These are phyloP conservation scores for Cotesia vestalis DNA, from an alignment of 1,140 invertebrate species.

Conservation along the genomic window DNA sequence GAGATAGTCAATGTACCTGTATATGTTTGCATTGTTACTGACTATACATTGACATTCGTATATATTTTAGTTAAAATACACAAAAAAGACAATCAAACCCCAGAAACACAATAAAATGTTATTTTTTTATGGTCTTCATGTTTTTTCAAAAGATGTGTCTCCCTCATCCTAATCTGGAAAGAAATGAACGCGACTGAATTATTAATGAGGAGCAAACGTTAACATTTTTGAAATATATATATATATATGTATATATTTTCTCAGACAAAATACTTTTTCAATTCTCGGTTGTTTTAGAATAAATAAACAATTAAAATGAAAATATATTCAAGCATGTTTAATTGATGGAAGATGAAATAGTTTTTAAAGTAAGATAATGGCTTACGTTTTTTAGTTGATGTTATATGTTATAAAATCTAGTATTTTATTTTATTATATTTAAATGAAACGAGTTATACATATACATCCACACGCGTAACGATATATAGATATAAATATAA, in stretches of 20 bases:
- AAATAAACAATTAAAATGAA: too few relatives aligned
- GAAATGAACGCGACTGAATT: constrained; percentile 44
- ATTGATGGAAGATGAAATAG: too few relatives aligned
- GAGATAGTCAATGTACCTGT: neutral
- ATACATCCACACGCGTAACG: too few relatives aligned
- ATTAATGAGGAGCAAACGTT: constrained; percentile 43
- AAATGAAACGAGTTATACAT: too few relatives aligned
- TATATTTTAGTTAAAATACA: neutral
- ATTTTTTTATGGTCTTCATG: constrained; percentile 50
- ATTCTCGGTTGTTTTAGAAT: too few relatives aligned
- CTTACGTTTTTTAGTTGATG: constrained; percentile 34
- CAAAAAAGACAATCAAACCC: constrained; percentile 6
- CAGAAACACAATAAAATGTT: neutral
- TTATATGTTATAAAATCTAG: neutral
- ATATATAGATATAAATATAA: constrained; percentile 20
- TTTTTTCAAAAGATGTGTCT: constrained; percentile 30
- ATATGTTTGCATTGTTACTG: constrained; percentile 18
- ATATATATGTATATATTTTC: too few relatives aligned
- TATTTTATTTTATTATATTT: too few relatives aligned
- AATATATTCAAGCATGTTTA: too few relatives aligned
- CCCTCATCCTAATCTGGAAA: constrained; percentile 26
- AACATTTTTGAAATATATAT: too few relatives aligned
- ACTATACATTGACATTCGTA: constrained; percentile 9
- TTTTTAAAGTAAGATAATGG: too few relatives aligned
- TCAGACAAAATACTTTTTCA: too few relatives aligned